These are phyloP conservation scores for Euclidia mi DNA, from an alignment of 2,888 invertebrate genomes.

Conservation along the genomic window DNA sequence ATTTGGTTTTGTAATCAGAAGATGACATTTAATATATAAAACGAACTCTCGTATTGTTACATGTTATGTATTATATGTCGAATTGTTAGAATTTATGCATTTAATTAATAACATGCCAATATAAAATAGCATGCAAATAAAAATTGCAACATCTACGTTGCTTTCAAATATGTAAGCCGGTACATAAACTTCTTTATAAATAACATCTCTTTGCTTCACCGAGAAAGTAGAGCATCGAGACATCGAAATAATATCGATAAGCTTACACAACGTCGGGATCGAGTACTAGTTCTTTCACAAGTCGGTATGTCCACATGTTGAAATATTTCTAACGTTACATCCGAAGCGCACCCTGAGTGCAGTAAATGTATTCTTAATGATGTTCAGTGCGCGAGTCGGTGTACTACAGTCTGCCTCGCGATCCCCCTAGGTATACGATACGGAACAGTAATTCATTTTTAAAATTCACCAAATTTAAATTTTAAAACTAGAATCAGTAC, in stretches of 20 bases:
- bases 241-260: constrained; percentile 50
- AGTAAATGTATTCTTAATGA: constrained; percentile 60
- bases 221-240: constrained; percentile 45
- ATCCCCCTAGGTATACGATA: constrained; percentile 37
- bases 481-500: constrained; percentile 38
- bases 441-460: constrained; percentile 43
- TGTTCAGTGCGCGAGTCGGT: constrained; percentile 33
- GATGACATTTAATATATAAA: too few relatives aligned
- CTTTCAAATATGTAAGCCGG: neutral
- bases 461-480: constrained; percentile 36
- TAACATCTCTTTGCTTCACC: constrained; percentile 43
- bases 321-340: constrained; percentile 47
- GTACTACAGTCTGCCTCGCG: constrained; percentile 28
- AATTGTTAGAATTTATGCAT: too few relatives aligned
- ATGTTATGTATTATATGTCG: too few relatives aligned
- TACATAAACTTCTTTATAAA: constrained; percentile 35
- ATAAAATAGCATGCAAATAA: neutral
- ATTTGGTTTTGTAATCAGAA: too few relatives aligned
- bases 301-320: constrained; percentile 36
- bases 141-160: neutral
- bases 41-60: too few relatives aligned
- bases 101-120: too few relatives aligned
- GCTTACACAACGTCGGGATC: constrained; percentile 39
- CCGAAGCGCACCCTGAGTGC: constrained; percentile 32
- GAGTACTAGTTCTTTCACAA: constrained; percentile 44